Evolutionary conservation across 92 coral and sea anemone genomes (phyloP), one percentile per base, ranked within the genome.

Genomic region (Galaxea fascicularis): DNA sequence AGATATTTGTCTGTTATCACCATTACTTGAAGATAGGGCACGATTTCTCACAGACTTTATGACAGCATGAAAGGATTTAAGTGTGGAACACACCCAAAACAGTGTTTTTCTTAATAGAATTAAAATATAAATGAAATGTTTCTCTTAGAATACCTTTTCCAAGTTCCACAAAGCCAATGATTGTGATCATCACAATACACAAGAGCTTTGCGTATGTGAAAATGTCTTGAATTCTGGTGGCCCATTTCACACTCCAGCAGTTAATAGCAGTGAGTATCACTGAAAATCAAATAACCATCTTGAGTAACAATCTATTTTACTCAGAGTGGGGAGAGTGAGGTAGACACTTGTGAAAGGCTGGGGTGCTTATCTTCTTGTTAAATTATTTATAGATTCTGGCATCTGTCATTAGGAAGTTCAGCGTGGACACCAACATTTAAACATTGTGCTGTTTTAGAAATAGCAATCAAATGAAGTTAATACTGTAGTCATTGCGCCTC

Each of bases 201-300:
- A 96, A 69, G 59, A 96, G 91, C 89, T 96, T 96, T 57, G 98
- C 98, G 70, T 89, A 95, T 7, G 96, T 96, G 73, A 96, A 96
- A 73, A 96, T 91, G 63, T 94, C 98, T 75, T 96, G 98, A 31
- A 96, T 90, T 53, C 98, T 89, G 3, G 98, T 91, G 14, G 98
- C 98, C 92, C 95, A 92, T 29, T 88, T 89, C 18, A 96, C 98
- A 85, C 98, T 96, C 93, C 98, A 89, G 73, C 95, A 93, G 79
- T 96, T 96, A 18, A 96, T 85, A 39, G 86, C 92, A 62, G 94
- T 92, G 26, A 96, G 91, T 18, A 96, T 87, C 30, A 93, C 98
- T 96, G 70, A 8, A 96, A 78, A 56, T 45, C 77, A 70, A 44
- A 84, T 8, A n/a, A 24, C 8, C 0, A 79, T 0, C 20, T 7